A percentile compares a stretch with the other conserved stretches of the same genome.
Conservation (phyloP, 2,888 invertebrate genomes). For the Aphrophora alni region DNA sequence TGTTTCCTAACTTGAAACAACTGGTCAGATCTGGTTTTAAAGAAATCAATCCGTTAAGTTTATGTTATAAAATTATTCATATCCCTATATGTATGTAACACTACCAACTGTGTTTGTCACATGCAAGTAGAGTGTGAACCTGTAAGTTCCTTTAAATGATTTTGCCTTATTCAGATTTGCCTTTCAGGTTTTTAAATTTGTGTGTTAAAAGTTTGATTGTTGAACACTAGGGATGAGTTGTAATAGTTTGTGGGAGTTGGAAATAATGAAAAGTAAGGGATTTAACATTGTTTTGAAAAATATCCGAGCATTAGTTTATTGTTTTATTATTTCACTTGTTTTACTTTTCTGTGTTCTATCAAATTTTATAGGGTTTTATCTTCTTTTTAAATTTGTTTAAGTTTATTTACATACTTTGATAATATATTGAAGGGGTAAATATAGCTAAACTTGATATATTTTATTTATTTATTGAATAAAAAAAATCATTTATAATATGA, state of each 20-base stretch:
- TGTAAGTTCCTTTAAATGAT: slow-evolving; percentile 46
- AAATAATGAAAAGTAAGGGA: neutral
- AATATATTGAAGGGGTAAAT: no score
- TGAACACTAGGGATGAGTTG: neutral
- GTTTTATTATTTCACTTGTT: no score
- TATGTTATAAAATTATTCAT: neutral
- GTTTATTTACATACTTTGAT: no score
- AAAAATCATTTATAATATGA: no score
- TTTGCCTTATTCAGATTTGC: slow-evolving; percentile 49
- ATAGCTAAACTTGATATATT: no score
- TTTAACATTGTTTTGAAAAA: neutral
- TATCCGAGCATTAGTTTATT: no score
- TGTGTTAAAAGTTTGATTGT: slow-evolving; percentile 14
- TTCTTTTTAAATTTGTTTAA: no score
- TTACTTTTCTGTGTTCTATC: no score
- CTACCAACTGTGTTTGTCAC: neutral
- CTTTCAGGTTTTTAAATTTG: slow-evolving; percentile 43
- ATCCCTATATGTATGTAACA: neutral
- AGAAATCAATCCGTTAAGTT: neutral
- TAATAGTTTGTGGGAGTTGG: neutral
- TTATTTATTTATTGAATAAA: no score
- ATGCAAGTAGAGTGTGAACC: neutral
- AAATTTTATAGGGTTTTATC: no score
- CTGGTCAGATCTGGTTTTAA: neutral
- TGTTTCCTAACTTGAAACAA: neutral